Evolutionary conservation across 1,140 invertebrate species (phyloP).

Genomic region (Calliphora vicina): DNA sequence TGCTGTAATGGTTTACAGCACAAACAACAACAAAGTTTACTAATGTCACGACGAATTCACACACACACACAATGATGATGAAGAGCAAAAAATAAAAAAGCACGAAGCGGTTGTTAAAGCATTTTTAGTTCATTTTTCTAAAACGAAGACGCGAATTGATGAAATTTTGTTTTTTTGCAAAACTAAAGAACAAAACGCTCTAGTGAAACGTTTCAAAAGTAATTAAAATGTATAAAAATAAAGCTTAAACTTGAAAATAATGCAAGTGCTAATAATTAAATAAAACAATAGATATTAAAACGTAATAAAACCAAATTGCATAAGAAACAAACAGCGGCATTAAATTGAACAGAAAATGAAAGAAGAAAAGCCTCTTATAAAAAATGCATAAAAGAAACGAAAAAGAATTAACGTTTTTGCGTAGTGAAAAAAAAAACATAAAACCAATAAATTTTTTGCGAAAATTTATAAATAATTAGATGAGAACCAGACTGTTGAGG

Average conservation of each 20-base stretch:
- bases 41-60: constrained; percentile 5
- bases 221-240: background rate
- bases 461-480: background rate
- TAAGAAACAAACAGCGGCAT: constrained; percentile 27
- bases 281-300: constrained; percentile 24
- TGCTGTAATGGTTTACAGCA: background rate
- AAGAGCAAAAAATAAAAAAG: constrained; percentile 22
- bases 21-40: background rate
- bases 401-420: background rate
- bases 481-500: background rate
- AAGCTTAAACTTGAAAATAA: background rate
- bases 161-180: constrained; percentile 16
- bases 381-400: constrained; percentile 12
- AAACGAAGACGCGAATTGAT: constrained; percentile 27
- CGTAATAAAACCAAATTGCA: constrained; percentile 30
- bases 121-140: constrained; percentile 32
- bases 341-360: background rate
- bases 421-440: background rate
- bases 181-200: background rate
- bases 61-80: background rate
- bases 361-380: constrained; percentile 16
- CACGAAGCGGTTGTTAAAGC: constrained; percentile 17
- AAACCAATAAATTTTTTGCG: background rate
- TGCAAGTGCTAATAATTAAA: background rate
- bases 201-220: background rate